Base-by-base conservation (phyloP, 2,888 invertebrate genomes). In the Hedya salicella region DNA sequence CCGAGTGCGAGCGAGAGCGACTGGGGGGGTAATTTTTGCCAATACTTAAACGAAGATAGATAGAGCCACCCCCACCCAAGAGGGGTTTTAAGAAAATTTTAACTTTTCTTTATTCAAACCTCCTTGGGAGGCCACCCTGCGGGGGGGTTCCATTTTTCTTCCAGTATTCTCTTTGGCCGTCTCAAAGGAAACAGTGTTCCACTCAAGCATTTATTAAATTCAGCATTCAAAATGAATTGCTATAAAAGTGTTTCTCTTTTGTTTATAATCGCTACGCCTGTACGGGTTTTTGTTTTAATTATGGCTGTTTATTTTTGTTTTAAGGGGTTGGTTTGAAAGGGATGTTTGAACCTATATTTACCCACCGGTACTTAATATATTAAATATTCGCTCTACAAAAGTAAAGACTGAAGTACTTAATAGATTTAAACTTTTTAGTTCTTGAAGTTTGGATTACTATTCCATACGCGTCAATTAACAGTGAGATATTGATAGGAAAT, bases 41-140 rank as follows among this genome's bases (percentile, higher is more conserved):
- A 86, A 91, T 91, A 91, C 91, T 89, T 90, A 85, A 89, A 89
- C 87, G 87, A 91, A 91, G 91, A 90, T 83, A 90, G 91, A 91
- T 89, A 88, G 86, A 71, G 70, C 82, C 78, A 80, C 85, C 82
- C 84, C 60, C 59, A 77, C 62, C 59, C 69, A 60, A 68, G 78
- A 83, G 87, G 85, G 77, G 84, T 83, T 88, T 86, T 82, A 87
- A 89, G 90, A 90, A 90, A 91, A 91, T 92, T 92, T 91, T 90
- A 91, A 92, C 88, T 92, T 92, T 91, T 91, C 91, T 91, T 92
- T 92, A 91, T 91, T 89, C 90, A 84, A 80, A 77, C 73, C 73
- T 66, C 53, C 68, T 70, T 56, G 78, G 78, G 68, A 73, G 79
- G 72, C 66, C 60, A 70, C 70, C 73, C 74, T 68, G 65, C 66